These are phyloP conservation scores for Drosophila azteca DNA, from an alignment of 1,140 invertebrate species.

Conservation along the genomic window DNA sequence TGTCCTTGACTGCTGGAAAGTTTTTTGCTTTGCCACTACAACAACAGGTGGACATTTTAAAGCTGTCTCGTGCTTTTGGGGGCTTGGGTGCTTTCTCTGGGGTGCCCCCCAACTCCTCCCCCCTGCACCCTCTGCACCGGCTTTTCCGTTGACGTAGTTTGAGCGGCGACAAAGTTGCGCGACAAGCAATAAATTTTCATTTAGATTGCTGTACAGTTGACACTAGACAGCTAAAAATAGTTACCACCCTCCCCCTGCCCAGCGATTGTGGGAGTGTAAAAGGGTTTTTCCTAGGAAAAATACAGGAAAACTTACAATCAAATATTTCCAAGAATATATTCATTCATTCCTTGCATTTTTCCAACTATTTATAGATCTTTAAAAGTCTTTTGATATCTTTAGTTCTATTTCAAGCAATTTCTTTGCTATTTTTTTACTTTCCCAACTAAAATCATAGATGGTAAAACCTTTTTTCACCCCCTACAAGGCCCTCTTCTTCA, in stretches of 20 bases:
- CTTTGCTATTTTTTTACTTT: too few species aligned
- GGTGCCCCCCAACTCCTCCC: constrained; percentile 20
- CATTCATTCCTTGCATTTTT: too few species aligned
- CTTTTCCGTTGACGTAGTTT: constrained; percentile 54
- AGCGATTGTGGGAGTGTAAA: too few species aligned
- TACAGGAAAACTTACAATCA: too few species aligned
- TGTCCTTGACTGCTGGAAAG: constrained; percentile 67
- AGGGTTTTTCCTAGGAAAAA: too few species aligned
- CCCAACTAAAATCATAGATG: too few species aligned
- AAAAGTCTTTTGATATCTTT: too few species aligned
- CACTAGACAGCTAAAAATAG: constrained; percentile 36
- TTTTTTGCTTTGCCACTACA: constrained; percentile 4
- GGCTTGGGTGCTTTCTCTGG: constrained; percentile 8
- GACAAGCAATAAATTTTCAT: constrained; percentile 61
- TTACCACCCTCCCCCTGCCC: background rate
- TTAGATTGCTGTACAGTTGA: constrained; percentile 41
- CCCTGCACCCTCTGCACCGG: constrained; percentile 19
- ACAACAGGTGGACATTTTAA: constrained; percentile 71
- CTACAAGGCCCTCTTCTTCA: too few species aligned
- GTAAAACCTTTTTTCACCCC: too few species aligned
- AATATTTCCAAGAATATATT: too few species aligned
- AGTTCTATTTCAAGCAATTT: too few species aligned
- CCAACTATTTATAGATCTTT: too few species aligned
- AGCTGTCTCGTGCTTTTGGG: constrained; percentile 15
- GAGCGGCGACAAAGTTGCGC: constrained; percentile 27